Percentiles rank a stretch among this genome's conserved stretches.
phyloP scores from a whole-genome alignment of 2,888 invertebrate species.

The Eupithecia insigniata region DNA sequence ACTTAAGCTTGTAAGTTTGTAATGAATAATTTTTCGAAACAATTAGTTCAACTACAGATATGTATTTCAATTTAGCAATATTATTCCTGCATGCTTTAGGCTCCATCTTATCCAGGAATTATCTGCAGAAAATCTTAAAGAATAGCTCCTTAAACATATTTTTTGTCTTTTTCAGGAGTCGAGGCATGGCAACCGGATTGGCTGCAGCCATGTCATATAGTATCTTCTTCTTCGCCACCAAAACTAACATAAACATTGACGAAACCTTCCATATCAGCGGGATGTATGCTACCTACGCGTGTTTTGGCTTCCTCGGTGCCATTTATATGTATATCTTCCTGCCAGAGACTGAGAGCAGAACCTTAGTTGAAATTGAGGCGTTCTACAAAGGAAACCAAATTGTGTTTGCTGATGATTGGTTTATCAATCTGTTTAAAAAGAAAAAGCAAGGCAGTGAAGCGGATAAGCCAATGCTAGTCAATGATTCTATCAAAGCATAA shows the following conservation, averaged over 20 bases:
- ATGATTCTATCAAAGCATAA: constrained; percentile 39
- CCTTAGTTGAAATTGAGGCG: constrained; percentile 80
- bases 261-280: constrained; percentile 76
- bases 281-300: constrained; percentile 76
- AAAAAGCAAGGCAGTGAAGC: constrained; percentile 58
- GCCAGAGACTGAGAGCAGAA: constrained; percentile 83
- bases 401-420: constrained; percentile 74
- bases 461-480: constrained; percentile 72
- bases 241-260: constrained; percentile 83
- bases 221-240: constrained; percentile 78
- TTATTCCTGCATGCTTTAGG: background rate
- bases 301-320: constrained; percentile 74
- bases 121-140: background rate
- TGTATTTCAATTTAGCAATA: background rate
- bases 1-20: too few species aligned
- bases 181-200: constrained; percentile 80
- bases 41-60: background rate
- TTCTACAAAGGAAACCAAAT: constrained; percentile 71
- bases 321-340: constrained; percentile 80
- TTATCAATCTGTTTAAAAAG: constrained; percentile 73
- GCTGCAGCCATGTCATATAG: constrained; percentile 80
- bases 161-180: constrained; percentile 67
- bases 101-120: background rate
- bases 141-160: background rate
- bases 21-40: background rate